phyloP scores from a whole-genome alignment of 2,888 invertebrate species.

The Myopa tessellatipennis region DNA sequence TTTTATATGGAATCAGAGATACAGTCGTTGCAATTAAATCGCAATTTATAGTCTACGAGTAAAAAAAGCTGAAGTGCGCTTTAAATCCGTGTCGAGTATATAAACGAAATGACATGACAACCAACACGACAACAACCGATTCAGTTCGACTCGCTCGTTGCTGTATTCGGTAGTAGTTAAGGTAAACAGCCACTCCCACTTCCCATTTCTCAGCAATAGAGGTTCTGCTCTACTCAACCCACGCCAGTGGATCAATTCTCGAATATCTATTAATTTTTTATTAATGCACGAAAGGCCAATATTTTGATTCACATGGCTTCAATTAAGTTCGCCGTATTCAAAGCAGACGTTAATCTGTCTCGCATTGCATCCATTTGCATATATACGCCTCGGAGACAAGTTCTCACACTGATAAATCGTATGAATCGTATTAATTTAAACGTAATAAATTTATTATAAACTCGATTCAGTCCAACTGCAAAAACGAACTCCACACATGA shows the following conservation, averaged over 20 bases:
- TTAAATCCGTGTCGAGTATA: not conserved
- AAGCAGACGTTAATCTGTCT: not conserved
- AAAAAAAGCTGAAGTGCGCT: not conserved
- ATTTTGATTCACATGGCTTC: too few relatives aligned
- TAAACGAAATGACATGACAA: too few relatives aligned
- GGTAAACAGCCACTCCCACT: not conserved
- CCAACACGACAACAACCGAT: not conserved
- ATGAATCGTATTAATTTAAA: constrained; percentile 1
- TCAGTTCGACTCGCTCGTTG: not conserved
- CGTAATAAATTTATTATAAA: constrained; percentile 3
- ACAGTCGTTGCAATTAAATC: not conserved
- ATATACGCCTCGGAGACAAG: not conserved
- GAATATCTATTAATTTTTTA: too few relatives aligned
- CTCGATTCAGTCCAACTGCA: not conserved
- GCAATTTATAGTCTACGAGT: not conserved
- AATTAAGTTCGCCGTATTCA: not conserved
- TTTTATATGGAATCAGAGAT: too few relatives aligned
- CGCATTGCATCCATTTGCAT: not conserved
- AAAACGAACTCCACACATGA: not conserved
- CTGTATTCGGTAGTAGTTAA: not conserved
- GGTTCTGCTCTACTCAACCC: too few relatives aligned
- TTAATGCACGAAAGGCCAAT: too few relatives aligned
- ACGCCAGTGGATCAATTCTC: too few relatives aligned
- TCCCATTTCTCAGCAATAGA: not conserved
- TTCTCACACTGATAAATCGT: not conserved